Percentiles rank a stretch among this genome's conserved stretches.
phyloP scores from a whole-genome alignment of 23 tunicate genomes.

The Phallusia fumigata region DNA sequence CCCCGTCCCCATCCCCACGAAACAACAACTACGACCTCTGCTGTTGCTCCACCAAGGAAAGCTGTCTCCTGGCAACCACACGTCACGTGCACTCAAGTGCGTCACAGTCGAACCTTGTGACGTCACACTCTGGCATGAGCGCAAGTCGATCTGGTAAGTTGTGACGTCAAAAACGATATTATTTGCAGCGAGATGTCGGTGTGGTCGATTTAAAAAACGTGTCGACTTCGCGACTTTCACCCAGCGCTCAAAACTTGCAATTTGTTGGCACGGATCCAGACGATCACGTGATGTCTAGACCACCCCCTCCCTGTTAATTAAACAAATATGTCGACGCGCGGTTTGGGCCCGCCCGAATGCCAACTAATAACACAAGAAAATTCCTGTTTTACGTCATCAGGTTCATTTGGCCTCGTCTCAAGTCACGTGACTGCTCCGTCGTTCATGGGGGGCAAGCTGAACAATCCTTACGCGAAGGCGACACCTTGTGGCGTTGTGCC shows the following conservation, averaged over 20 bases:
- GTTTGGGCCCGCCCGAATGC: not conserved
- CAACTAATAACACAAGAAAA: no score
- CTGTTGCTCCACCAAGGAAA: constrained; percentile 1
- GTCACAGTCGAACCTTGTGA: not conserved
- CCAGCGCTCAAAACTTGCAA: no score
- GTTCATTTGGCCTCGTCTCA: not conserved
- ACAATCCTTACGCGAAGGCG: not conserved
- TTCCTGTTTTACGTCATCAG: not conserved
- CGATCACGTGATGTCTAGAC: constrained; percentile 1
- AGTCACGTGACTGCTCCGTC: not conserved
- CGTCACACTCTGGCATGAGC: constrained; percentile 5
- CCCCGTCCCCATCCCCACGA: not conserved
- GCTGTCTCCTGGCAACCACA: constrained; percentile 5
- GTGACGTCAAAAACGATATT: no score
- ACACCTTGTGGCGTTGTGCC: not conserved
- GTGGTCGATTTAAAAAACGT: no score
- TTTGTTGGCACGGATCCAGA: no score
- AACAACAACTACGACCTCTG: not conserved
- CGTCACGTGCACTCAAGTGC: constrained; percentile 15
- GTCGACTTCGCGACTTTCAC: not conserved
- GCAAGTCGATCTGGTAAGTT: not conserved
- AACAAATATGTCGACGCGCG: not conserved
- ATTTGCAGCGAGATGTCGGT: no score
- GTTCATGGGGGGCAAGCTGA: not conserved
- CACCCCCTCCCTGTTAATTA: not conserved